Base-by-base conservation (phyloP, 2,888 invertebrate species). In the Tachystola acroxantha region DNA sequence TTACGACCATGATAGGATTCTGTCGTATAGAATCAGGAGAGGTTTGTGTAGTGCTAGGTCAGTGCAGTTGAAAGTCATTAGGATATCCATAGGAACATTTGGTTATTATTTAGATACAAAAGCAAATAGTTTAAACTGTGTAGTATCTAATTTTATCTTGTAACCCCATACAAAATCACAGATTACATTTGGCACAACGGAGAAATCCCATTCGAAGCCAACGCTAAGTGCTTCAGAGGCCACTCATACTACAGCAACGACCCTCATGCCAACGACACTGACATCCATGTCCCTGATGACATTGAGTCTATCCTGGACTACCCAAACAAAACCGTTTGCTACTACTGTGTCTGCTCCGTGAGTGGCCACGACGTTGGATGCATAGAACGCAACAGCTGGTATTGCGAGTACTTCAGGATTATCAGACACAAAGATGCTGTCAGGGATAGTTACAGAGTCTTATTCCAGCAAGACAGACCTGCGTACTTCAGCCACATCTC, bases 161-260 rank as follows among this genome's bases (percentile, higher is more conserved):
- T n/a, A n/a, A n/a, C n/a, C n/a, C n/a, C n/a, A n/a, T n/a, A n/a
- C n/a, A n/a, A n/a, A 33, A 45, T 38, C 37, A 32, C 70, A 82
- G 84, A 85, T 70, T 71, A 71, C 48, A 50, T 84, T 32, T 84
- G 80, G 80, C 80, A 82, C 57, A 64, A 74, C 50, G 80, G 77
- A 43, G 84, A 85, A 46, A 78, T 85, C 7, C 82, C 84, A 0
- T 79, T 78, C 54, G 50, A 61, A 0, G 22, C 67, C 0, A 54
- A 53, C 1, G 70, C 77, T 0, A 63, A 53, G 12, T 85, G 84
- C 46, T 53, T 37, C 13, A 63, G 84, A 10, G 72, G 71, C 0
- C 53, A 50, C 6, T 71, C 79, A 1, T 85, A 75, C 61, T 85
- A 85, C 61, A 73, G 64, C 36, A 81, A 79, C 56, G 65, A 64